Percentiles rank a stretch among this genome's conserved stretches.
These are phyloP conservation scores for Rhabdomys pumilio DNA, from an alignment of 2,797 vertebrate genomes.

Conservation along the genomic window DNA sequence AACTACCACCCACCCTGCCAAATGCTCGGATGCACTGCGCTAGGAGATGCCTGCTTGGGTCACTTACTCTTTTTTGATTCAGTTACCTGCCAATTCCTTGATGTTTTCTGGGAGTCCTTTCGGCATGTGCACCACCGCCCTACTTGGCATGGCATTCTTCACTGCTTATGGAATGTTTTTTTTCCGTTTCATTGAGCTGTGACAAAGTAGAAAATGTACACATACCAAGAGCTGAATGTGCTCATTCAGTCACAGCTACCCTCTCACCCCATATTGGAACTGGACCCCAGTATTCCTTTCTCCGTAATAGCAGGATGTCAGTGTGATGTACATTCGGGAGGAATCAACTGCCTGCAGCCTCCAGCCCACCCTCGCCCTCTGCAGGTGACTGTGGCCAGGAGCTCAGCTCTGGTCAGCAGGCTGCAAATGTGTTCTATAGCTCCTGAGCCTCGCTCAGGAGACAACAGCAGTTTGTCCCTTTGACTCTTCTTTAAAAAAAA, in stretches of 20 bases:
- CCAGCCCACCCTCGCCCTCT: constrained; percentile 30
- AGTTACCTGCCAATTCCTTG: background rate
- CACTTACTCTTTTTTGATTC: background rate
- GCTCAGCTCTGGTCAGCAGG: background rate
- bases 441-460: background rate
- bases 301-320: background rate
- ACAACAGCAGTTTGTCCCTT: background rate
- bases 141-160: background rate
- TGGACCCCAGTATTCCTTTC: background rate
- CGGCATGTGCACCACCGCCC: background rate
- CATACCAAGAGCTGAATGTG: background rate
- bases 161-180: background rate
- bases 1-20: background rate
- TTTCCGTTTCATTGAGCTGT: background rate
- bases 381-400: constrained; percentile 27
- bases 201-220: background rate
- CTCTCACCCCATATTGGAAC: background rate
- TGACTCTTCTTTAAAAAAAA: background rate
- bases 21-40: background rate
- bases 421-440: background rate
- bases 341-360: background rate
- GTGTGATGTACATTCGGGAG: background rate
- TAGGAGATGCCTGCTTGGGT: background rate
- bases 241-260: background rate
- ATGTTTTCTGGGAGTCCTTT: background rate